Evolutionary conservation across 2,888 invertebrate species (phyloP), one percentile per base, ranked within the genome.

Genomic region (Creontiades dilutus): DNA sequence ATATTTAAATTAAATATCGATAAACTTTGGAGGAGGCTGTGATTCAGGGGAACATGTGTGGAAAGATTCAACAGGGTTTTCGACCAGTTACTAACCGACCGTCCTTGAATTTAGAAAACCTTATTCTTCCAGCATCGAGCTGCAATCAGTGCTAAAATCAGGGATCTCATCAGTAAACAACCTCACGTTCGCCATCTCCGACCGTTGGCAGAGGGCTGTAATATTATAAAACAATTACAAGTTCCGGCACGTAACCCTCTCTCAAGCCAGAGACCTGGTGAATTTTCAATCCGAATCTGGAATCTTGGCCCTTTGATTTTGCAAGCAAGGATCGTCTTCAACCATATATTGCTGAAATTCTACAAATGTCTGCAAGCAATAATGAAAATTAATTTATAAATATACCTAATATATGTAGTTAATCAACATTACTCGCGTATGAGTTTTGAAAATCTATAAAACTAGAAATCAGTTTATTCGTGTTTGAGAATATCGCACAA

Each of bases 271-370:
- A 37, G 68, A 85, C 57, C 61, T 7, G 37, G 68, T 19, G 55
- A 86, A 75, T 86, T 86, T 86, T 75, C 86, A 86, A 86, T 86
- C 86, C 68, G 86, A 86, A 86, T 86, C 27, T 23, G 23, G 68
- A 68, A 68, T 68, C 68, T 23, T 23, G 23, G 23, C 23, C 68
- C 23, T 19, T 68, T 68, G 23, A 68, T 68, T 68, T 23, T 23
- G 19, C 68, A 11, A 19, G 12, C 68, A 11, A 19, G 11, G 68
- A 7, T 37, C 37, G 37, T 37, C 7, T 37, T 37, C 37, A 37
- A 37, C 37, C 37, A 37, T 37, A 37, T 37, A 4, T 7, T 7
- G 37, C 37, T 37, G 37, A 7, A 7, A 37, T 37, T 37, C 37
- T 7, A 4, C 37, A 7, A n/a, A 37, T 37, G 37, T 37, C 37